Evolutionary conservation across 2,797 vertebrate species (phyloP), one percentile per base, ranked within the genome.

Genomic region (Columba guinea): DNA sequence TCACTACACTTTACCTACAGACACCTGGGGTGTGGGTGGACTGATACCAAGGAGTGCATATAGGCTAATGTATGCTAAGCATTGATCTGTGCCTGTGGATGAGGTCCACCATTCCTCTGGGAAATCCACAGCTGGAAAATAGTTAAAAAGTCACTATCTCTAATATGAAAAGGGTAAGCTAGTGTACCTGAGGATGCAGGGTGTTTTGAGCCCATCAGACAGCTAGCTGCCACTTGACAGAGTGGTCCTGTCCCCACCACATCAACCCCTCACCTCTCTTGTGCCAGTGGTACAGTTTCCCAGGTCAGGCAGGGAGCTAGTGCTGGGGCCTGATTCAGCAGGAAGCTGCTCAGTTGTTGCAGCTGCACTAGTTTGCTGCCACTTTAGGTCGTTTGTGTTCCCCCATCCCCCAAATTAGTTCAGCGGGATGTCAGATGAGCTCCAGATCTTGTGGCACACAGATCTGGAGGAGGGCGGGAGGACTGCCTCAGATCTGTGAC

Each of bases 401-500:
- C 41, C 8, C 4, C 0, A 3, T 44, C 14, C 28, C 27, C 18
- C 44, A 52, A 0, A 34, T 39, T 2, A 24, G 23, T n/a, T 84
- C 78, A 56, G 34, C 1, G 5, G 37, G 34, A 81, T 48, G 10
- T n/a, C 28, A 83, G 28, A 27, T 19, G 74, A 77, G 52, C 56
- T 62, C 37, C 64, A 51, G 77, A 75, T 39, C 37, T 34, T 37
- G 56, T 71, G 46, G 59, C 64, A 51, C 52, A 30, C 16, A 17
- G 23, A 26, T 18, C 16, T 53, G 44, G 68, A 53, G 55, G n/a
- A 84, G 39, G 46, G 16, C 51, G 46, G 74, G 49, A 84, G 15
- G 44, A 12, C 11, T 1, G 2, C 37, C 22, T 68, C 37, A 53
- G 53, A 32, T 65, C 23, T 69, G 16, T 58, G 58, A 59, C 23